These are phyloP conservation scores for Sebastes schlegelii DNA, from an alignment of 2,113 vertebrate species.

Conservation along the genomic window DNA sequence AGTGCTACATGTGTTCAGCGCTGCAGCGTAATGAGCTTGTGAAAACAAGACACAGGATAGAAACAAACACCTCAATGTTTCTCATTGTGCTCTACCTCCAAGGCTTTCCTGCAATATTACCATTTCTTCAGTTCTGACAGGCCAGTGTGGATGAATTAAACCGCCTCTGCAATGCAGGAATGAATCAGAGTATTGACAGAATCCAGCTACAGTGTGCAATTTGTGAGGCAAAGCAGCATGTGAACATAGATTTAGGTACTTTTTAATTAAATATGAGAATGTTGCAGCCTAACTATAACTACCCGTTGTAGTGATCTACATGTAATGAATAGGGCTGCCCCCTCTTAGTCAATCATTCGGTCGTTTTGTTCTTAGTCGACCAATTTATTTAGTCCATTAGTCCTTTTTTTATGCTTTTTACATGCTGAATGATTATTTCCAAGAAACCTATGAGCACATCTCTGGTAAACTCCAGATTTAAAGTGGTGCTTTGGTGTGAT, in stretches of 20 bases:
- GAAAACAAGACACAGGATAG: slow-evolving; percentile 45
- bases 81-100: not conserved
- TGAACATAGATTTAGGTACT: not conserved
- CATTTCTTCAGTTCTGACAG: not conserved
- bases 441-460: too few species aligned
- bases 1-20: slow-evolving; percentile 22
- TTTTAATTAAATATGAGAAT: slow-evolving; percentile 15
- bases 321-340: not conserved
- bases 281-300: slow-evolving; percentile 10
- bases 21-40: slow-evolving; percentile 46
- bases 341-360: too few species aligned
- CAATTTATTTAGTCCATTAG: too few species aligned
- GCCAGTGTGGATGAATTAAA: slow-evolving; percentile 6
- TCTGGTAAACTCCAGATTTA: too few species aligned
- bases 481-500: too few species aligned
- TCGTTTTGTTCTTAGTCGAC: too few species aligned
- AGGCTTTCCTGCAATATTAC: not conserved
- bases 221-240: not conserved
- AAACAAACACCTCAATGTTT: not conserved
- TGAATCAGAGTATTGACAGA: not conserved
- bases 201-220: slow-evolving; percentile 3
- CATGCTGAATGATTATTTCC: too few species aligned
- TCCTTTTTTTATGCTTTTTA: too few species aligned
- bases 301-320: slow-evolving; percentile 1
- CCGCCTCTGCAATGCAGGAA: not conserved